Evolutionary conservation across 2,113 vertebrate genomes (phyloP).

Genomic region (Lepidothrix coronata): DNA sequence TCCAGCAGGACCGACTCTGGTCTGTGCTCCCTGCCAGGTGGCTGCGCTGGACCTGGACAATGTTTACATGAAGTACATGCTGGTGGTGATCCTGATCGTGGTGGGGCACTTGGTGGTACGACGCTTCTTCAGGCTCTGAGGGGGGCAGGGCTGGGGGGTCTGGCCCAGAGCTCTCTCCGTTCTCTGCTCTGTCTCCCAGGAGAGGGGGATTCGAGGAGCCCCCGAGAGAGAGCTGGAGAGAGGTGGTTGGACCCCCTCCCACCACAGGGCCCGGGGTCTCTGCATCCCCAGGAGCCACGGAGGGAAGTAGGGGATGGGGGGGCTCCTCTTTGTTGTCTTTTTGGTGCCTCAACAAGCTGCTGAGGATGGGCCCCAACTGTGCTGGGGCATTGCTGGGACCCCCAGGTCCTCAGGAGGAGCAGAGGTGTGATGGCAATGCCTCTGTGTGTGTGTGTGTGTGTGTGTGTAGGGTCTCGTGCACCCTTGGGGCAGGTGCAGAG

Average conservation of each 20-base stretch:
- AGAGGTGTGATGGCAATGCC: fast-evolving
- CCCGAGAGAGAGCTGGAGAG: neutral
- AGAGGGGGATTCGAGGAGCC: neutral
- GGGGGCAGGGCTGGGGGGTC: neutral
- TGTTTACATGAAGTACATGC: conserved; percentile 61
- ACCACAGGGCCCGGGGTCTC: neutral
- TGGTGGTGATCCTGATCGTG: conserved; percentile 58
- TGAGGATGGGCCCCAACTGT: neutral
- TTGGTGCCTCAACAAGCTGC: neutral
- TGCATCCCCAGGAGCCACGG: neutral
- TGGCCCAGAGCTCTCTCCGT: neutral
- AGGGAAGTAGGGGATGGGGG: neutral
- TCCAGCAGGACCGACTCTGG: neutral
- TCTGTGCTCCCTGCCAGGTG: conserved; percentile 51
- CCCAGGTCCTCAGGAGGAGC: neutral
- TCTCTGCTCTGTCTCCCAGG: neutral
- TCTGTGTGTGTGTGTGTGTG: neutral
- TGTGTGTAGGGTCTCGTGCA: fast-evolving
- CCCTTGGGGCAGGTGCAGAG: neutral
- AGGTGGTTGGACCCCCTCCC: neutral
- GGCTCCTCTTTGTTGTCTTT: neutral
- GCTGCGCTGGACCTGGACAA: conserved; percentile 71
- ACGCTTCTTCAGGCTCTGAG: conserved; percentile 71
- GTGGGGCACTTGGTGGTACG: conserved; percentile 71
- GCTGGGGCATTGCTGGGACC: neutral